These are phyloP conservation scores for Lepetodrilus schrolli DNA, from an alignment of 2,888 invertebrate species.

Conservation along the genomic window DNA sequence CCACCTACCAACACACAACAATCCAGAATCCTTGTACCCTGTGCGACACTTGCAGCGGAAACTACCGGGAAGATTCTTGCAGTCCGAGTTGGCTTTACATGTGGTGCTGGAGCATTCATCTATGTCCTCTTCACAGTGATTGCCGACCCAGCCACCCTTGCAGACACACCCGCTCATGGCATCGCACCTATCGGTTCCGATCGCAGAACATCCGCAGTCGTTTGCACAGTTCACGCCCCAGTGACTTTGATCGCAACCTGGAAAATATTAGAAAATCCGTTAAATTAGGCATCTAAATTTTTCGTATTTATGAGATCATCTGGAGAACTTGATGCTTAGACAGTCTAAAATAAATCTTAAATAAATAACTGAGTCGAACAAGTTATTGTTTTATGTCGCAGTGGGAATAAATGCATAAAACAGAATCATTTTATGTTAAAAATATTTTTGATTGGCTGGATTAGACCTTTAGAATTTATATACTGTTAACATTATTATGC, in stretches of 20 bases:
- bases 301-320: background rate
- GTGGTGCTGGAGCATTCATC: constrained; percentile 36
- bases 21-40: too few species aligned
- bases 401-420: too few species aligned
- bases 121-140: constrained; percentile 33
- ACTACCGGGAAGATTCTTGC: constrained; percentile 39
- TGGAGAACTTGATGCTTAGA: background rate
- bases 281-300: background rate
- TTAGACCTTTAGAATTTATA: too few species aligned
- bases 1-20: too few species aligned
- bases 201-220: constrained; percentile 40
- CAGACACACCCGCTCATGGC: constrained; percentile 41
- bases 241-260: constrained; percentile 44
- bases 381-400: too few species aligned
- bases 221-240: constrained; percentile 46
- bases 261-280: background rate
- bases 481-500: too few species aligned
- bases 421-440: too few species aligned
- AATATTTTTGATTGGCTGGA: too few species aligned
- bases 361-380: background rate
- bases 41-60: constrained; percentile 37
- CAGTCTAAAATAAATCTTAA: background rate
- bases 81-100: constrained; percentile 18
- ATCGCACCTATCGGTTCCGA: constrained; percentile 35
- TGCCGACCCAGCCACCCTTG: constrained; percentile 40